A percentile compares a stretch with the other conserved stretches of the same genome.
phyloP scores from a whole-genome alignment of 2,888 invertebrate genomes.

The Heliconius ismenius region DNA sequence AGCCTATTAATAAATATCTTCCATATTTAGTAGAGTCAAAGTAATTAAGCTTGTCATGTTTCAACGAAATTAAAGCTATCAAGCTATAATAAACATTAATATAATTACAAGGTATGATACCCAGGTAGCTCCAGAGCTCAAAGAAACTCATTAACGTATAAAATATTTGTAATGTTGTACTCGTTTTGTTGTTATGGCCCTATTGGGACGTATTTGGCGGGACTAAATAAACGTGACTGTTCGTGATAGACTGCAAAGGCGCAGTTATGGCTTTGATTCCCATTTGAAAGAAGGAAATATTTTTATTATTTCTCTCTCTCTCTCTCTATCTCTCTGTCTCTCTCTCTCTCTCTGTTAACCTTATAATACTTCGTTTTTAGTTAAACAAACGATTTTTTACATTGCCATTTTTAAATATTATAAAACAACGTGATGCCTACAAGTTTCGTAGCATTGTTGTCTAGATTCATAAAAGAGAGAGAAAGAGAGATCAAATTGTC shows the following conservation, averaged over 20 bases:
- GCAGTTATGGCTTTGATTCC: too few species aligned
- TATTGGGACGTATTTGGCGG: background rate
- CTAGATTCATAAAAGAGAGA: too few species aligned
- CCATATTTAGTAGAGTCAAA: background rate
- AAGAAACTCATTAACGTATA: background rate
- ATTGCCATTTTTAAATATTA: too few species aligned
- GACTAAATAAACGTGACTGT: background rate
- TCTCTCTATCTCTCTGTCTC: too few species aligned
- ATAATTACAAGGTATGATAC: conserved; percentile 2
- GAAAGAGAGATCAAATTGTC: background rate
- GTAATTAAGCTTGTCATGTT: conserved; percentile 2
- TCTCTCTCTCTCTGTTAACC: too few species aligned
- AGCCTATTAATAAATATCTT: background rate
- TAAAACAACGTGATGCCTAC: too few species aligned
- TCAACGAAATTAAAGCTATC: conserved; percentile 21
- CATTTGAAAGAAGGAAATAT: too few species aligned
- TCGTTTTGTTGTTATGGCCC: background rate
- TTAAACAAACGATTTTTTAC: too few species aligned
- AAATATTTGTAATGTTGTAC: conserved; percentile 2
- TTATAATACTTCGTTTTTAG: too few species aligned
- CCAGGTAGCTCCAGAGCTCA: background rate
- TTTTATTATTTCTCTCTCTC: too few species aligned
- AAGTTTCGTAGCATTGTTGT: too few species aligned
- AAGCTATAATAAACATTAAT: conserved; percentile 16
- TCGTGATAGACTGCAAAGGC: too few species aligned